Base-by-base conservation (phyloP, 2,888 invertebrate genomes). In the Cosmia trapezina region DNA sequence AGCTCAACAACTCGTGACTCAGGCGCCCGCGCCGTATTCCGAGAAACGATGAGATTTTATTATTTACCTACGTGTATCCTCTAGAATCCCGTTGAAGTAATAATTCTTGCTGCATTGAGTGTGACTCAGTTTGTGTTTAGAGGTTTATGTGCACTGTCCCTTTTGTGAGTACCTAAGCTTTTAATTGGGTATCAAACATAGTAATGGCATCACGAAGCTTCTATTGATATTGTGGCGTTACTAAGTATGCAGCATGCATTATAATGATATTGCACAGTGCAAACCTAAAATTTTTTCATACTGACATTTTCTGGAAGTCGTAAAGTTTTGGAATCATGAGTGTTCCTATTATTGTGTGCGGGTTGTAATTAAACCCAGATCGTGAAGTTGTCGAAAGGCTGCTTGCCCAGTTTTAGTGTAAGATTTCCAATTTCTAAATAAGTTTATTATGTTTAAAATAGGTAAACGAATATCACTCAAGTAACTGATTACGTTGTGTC, bases 11-110 rank as follows among this genome's bases (percentile, higher is more conserved):
- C 78, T 81, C 65, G 80, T 87, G 86, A 87, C 91, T 93, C 87
- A 83, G 68, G 71, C 70, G 11, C 66, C 88, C 67, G 73, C 75
- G 37, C 73, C 89, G 74, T 89, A 86, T 95, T 93, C 95, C 89
- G 75, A 93, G 94, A 94, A 95, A 86, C 89, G 63, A 80, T 87
- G 81, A 87, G 89, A 89, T 90, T 92, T 93, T 91, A 93, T 92
- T 87, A 87, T 87, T 73, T 70, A 78, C 37, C 37, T 5, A 37
- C 84, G 89, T 92, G 59, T 60, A 92, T 94, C 94, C 93, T 94
- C 81, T 86, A 87, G 88, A 89, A 89, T 86, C 88, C 84, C 80
- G 83, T 63, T 70, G 81, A 82, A 81, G 81, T 79, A 70, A 80
- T 71, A 70, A 76, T 79, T 74, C 67, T 71, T 78, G 60, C 14